Evolutionary conservation across 2,797 vertebrate genomes (phyloP).

Genomic region (Scolopax rusticola): DNA sequence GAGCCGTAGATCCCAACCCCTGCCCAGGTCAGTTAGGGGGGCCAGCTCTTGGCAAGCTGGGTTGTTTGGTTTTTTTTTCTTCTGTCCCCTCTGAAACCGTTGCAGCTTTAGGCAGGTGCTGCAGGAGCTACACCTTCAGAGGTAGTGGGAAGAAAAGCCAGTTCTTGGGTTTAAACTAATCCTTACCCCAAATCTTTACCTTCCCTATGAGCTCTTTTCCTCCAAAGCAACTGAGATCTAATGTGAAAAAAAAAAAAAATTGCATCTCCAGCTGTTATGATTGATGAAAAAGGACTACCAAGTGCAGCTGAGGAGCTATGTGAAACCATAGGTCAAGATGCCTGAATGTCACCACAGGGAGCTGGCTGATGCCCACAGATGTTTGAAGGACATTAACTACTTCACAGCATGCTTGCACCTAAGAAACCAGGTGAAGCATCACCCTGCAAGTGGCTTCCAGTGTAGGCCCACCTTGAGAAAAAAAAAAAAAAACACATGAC

Average conservation of each 20-base stretch:
- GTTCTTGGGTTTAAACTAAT: neutral
- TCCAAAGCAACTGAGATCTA: neutral
- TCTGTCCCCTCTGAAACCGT: neutral
- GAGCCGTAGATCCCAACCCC: neutral
- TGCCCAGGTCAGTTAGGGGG: neutral
- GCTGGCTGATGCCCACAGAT: slow-evolving; percentile 2
- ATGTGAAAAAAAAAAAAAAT: neutral
- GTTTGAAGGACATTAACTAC: neutral
- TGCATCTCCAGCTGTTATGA: neutral
- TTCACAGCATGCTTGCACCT: neutral
- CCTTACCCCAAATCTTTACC: neutral
- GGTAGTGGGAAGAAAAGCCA: neutral
- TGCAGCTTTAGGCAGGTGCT: neutral
- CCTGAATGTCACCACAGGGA: neutral
- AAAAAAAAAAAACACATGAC: neutral
- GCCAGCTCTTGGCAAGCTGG: neutral
- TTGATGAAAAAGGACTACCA: neutral
- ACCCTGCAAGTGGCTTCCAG: neutral
- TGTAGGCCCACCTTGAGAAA: neutral
- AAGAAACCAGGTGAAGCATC: neutral
- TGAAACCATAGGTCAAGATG: neutral
- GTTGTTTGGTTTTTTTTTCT: neutral
- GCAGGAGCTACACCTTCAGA: neutral
- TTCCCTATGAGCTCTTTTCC: neutral
- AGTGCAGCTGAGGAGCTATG: neutral